These are phyloP conservation scores for Drosophila kurseongensis DNA, from an alignment of 1,140 invertebrate species.

Conservation along the genomic window DNA sequence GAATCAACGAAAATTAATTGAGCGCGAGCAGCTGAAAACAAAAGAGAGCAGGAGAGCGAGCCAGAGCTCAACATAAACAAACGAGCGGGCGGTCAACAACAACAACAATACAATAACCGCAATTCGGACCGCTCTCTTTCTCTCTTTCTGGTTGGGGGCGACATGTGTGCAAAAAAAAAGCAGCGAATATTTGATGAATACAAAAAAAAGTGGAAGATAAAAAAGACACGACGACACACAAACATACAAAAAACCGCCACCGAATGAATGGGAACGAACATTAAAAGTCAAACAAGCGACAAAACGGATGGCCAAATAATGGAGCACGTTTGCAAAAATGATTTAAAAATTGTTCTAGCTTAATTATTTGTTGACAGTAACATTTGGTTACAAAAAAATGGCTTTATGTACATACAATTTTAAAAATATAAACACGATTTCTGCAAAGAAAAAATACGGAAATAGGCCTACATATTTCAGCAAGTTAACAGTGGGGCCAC, in stretches of 20 bases:
- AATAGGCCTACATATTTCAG: not conserved
- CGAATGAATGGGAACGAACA: conserved; percentile 71
- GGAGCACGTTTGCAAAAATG: conserved; percentile 27
- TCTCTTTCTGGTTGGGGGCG: conserved; percentile 48
- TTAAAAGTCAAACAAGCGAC: conserved; percentile 60
- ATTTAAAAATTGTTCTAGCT: conserved; percentile 15
- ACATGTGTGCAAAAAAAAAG: conserved; percentile 70
- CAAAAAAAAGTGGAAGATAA: conserved; percentile 57
- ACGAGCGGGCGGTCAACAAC: conserved; percentile 47
- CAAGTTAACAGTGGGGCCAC: not conserved
- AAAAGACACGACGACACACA: conserved; percentile 66
- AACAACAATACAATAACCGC: conserved; percentile 15
- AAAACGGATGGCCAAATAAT: conserved; percentile 50
- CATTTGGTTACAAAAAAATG: conserved; percentile 2
- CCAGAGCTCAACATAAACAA: conserved; percentile 75
- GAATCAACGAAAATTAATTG: conserved; percentile 82
- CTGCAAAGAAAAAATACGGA: not conserved
- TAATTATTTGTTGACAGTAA: conserved; percentile 20
- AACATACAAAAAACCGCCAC: conserved; percentile 59
- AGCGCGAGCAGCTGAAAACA: conserved; percentile 69
- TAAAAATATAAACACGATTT: not conserved
- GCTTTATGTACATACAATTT: too few relatives aligned
- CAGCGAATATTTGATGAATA: conserved; percentile 57
- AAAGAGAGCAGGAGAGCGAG: conserved; percentile 58
- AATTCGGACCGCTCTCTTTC: conserved; percentile 29